phyloP scores from a whole-genome alignment of 1,140 invertebrate species.

The Diachasmimorpha longicaudata region DNA sequence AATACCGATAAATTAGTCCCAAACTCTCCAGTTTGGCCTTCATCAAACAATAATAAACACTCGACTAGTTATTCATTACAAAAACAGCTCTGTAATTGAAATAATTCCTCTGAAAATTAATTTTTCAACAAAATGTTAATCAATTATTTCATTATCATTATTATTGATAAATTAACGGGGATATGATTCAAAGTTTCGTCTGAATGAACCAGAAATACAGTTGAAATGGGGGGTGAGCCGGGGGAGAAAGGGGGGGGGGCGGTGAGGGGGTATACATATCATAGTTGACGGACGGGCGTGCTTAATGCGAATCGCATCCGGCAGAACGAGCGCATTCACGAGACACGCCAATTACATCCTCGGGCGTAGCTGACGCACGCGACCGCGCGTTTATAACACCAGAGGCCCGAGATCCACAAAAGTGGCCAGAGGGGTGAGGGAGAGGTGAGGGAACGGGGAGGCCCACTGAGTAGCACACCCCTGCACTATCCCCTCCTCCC shows the following conservation, averaged over 20 bases:
- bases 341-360: constrained; percentile 52
- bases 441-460: not conserved
- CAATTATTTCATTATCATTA: not conserved
- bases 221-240: constrained; percentile 31
- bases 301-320: constrained; percentile 53
- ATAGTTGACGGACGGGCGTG: constrained; percentile 47
- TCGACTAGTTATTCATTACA: no score
- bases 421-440: not conserved
- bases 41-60: no score
- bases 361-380: constrained; percentile 45
- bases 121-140: no score
- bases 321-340: constrained; percentile 50
- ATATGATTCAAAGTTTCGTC: not conserved
- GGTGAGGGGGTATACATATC: constrained; percentile 13
- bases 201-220: not conserved
- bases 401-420: not conserved
- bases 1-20: no score
- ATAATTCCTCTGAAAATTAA: no score
- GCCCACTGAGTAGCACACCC: not conserved
- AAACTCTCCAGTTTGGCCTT: no score
- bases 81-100: no score
- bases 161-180: not conserved
- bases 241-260: no score
- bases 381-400: constrained; percentile 19
- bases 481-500: not conserved